These are phyloP conservation scores for Neomicropteryx cornuta DNA, from an alignment of 1,140 invertebrate species.

Conservation along the genomic window DNA sequence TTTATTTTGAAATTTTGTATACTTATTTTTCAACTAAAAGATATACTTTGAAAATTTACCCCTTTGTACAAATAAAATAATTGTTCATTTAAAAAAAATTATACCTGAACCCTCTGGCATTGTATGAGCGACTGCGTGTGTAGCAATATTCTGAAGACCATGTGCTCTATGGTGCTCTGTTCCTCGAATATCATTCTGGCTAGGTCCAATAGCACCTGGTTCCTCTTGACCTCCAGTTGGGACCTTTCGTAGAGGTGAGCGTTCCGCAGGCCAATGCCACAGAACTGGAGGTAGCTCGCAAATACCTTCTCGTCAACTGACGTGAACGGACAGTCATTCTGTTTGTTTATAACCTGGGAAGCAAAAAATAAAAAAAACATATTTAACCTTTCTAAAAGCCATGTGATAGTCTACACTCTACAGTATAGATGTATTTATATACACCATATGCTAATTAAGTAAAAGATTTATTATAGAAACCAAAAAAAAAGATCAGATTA, in stretches of 20 bases:
- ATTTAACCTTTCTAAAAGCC: background rate
- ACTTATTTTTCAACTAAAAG: no score
- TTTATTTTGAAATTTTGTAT: no score
- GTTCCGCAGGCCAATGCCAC: conserved; percentile 88
- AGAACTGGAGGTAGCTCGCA: conserved; percentile 88
- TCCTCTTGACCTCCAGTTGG: conserved; percentile 86
- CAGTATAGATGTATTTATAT: no score
- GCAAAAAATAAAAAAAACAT: conserved; percentile 14
- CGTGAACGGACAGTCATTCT: conserved; percentile 67
- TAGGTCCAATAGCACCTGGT: conserved; percentile 88
- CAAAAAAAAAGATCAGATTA: no score
- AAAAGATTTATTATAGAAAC: no score
- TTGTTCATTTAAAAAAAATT: no score
- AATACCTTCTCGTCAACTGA: conserved; percentile 85
- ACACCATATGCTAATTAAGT: no score
- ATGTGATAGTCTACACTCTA: no score
- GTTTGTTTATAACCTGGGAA: conserved; percentile 84
- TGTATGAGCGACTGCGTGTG: conserved; percentile 91
- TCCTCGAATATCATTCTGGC: conserved; percentile 95
- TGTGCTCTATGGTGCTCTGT: conserved; percentile 91
- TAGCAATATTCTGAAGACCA: conserved; percentile 87
- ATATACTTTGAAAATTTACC: no score
- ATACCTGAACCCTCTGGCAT: conserved; percentile 85
- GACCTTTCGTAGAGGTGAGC: conserved; percentile 91
- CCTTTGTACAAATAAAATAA: no score